Evolutionary conservation across 92 coral and sea anemone genomes (phyloP).

Genomic region (Actinostola sp.): DNA sequence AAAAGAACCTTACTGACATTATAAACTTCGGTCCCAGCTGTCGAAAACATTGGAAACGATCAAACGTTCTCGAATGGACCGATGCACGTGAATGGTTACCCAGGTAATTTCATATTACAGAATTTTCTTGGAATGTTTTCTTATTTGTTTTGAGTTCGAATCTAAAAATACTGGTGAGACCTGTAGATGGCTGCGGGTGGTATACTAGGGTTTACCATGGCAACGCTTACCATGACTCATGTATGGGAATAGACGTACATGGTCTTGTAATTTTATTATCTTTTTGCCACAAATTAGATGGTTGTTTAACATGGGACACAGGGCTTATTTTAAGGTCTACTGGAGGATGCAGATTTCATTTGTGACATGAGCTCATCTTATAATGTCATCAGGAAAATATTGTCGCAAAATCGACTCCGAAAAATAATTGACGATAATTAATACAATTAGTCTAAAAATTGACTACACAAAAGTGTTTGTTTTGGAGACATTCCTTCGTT

Average conservation of each 20-base stretch:
- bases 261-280: constrained; percentile 3
- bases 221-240: constrained; percentile 20
- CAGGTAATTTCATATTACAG: constrained; percentile 33
- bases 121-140: constrained; percentile 47
- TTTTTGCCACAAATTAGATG: neutral
- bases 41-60: constrained; percentile 4
- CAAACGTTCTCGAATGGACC: constrained; percentile 3
- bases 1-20: neutral
- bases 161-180: constrained; percentile 12
- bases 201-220: constrained; percentile 19
- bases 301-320: neutral
- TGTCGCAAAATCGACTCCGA: neutral
- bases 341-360: neutral
- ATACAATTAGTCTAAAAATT: constrained; percentile 5
- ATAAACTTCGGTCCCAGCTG: neutral
- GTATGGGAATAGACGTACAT: neutral
- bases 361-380: constrained; percentile 4
- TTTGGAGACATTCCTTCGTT: too few relatives aligned
- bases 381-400: neutral
- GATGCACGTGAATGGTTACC: constrained; percentile 39
- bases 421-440: constrained; percentile 2
- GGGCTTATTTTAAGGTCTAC: neutral
- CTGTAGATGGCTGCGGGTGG: constrained; percentile 30
- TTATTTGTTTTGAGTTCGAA: constrained; percentile 15
- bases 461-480: too few relatives aligned